Conservation (phyloP, 2,888 invertebrate genomes). For the Drosophila emarginata region DNA sequence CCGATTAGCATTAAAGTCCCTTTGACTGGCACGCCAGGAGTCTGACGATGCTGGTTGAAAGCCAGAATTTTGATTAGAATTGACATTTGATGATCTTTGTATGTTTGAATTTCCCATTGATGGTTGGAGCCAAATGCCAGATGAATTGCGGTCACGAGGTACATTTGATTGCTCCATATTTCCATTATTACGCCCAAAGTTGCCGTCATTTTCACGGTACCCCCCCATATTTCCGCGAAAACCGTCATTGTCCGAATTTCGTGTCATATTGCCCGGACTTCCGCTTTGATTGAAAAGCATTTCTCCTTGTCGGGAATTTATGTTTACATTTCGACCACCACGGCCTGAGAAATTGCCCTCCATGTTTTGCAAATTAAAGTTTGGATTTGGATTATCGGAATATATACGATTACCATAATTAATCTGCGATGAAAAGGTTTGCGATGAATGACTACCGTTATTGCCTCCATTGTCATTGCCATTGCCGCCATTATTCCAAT, state of each 20-base stretch:
- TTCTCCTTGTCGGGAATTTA: background rate
- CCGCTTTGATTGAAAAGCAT: background rate
- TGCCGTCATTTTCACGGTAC: background rate
- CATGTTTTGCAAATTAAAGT: background rate
- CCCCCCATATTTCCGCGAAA: background rate
- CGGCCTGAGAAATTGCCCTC: background rate
- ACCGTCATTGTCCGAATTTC: background rate
- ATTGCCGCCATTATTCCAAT: background rate
- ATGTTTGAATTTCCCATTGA: background rate
- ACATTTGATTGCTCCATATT: background rate
- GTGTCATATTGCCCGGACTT: background rate
- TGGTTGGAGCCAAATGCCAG: background rate
- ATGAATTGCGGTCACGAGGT: background rate
- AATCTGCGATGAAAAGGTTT: background rate
- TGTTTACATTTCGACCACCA: background rate
- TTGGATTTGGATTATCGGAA: background rate
- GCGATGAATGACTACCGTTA: background rate
- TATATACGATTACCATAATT: background rate
- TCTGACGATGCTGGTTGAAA: constrained; percentile 6
- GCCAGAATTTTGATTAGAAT: constrained; percentile 1
- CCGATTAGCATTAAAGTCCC: constrained; percentile 5
- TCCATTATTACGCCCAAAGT: constrained; percentile 1
- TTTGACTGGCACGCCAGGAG: constrained; percentile 5
- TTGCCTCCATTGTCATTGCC: background rate
- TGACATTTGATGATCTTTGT: background rate